phyloP scores from a whole-genome alignment of 1,140 invertebrate species.

The Drosophila punjabiensis region DNA sequence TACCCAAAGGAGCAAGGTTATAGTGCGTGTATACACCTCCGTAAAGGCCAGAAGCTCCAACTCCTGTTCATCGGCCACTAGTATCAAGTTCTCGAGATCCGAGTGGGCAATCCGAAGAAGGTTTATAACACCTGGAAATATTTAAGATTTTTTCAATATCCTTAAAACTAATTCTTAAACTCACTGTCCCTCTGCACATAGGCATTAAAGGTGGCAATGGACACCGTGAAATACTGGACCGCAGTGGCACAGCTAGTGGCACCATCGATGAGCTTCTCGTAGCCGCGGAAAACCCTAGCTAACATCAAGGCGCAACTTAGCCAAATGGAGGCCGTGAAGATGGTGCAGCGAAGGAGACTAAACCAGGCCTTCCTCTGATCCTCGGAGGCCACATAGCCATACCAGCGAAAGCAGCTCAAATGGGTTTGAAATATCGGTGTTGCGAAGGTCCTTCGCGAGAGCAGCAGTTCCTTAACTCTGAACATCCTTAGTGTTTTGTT shows the following conservation, averaged over 20 bases:
- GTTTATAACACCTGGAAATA: conserved; percentile 42
- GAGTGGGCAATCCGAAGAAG: conserved; percentile 45
- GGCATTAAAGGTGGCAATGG: conserved; percentile 65
- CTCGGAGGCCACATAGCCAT: conserved; percentile 64
- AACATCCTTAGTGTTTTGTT: conserved; percentile 41
- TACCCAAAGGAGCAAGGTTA: conserved; percentile 65
- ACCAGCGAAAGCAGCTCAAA: conserved; percentile 60
- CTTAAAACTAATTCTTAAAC: neutral
- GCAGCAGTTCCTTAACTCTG: conserved; percentile 54
- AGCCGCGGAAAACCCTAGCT: conserved; percentile 49
- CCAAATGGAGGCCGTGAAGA: conserved; percentile 76
- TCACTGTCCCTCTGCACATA: conserved; percentile 65
- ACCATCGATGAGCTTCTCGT: conserved; percentile 62
- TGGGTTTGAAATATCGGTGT: conserved; percentile 55
- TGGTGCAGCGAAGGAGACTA: conserved; percentile 52
- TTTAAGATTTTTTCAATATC: neutral
- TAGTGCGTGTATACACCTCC: conserved; percentile 41
- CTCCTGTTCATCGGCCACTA: conserved; percentile 49
- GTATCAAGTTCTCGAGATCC: conserved; percentile 39
- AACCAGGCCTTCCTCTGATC: conserved; percentile 50
- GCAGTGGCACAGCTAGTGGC: conserved; percentile 74
- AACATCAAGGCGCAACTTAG: conserved; percentile 59
- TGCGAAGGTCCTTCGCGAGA: conserved; percentile 46
- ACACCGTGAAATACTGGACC: conserved; percentile 67
- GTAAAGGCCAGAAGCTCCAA: conserved; percentile 46